Conservation (phyloP, 1,140 invertebrate genomes). For the Aphis gossypii region DNA sequence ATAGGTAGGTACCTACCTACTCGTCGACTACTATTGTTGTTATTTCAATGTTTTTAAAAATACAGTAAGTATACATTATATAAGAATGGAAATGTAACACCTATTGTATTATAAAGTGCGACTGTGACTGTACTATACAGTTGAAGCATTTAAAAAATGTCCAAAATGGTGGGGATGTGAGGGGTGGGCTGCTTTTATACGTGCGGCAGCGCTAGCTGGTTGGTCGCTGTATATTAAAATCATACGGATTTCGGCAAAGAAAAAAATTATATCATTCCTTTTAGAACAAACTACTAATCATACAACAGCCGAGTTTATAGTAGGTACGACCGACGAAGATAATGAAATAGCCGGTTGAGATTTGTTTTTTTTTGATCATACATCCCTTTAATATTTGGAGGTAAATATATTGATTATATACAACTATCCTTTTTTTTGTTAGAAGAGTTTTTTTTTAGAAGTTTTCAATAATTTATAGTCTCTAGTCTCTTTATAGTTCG, state of each 20-base stretch:
- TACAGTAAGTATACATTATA: neutral
- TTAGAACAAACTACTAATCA: neutral
- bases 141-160: slow-evolving; percentile 3
- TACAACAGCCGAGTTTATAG: neutral
- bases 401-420: neutral
- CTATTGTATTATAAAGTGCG: neutral
- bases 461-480: neutral
- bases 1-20: neutral
- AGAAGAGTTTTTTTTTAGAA: neutral
- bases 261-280: neutral
- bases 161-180: neutral
- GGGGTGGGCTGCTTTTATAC: neutral
- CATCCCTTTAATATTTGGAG: neutral
- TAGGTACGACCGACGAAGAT: neutral
- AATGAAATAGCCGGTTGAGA: neutral
- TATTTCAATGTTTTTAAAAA: neutral
- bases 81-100: neutral
- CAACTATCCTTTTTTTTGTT: neutral
- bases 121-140: neutral
- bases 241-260: neutral
- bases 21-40: neutral
- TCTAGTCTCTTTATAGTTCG: neutral
- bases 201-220: neutral
- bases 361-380: neutral
- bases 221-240: neutral